phyloP scores from a whole-genome alignment of 2,888 invertebrate genomes.

The Ariolimax columbianus region DNA sequence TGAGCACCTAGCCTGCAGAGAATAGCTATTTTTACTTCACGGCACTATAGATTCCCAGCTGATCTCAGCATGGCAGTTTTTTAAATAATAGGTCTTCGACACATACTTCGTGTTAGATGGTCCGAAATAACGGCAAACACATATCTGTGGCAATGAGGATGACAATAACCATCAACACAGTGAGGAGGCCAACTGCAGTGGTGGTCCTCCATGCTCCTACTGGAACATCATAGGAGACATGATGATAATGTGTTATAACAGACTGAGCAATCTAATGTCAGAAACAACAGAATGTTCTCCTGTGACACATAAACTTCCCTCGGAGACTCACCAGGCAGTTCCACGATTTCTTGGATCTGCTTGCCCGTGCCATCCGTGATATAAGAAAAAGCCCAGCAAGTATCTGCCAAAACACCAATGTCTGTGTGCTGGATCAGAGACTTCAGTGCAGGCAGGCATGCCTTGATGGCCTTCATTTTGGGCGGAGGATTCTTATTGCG shows the following conservation, averaged over 20 bases:
- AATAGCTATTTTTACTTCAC: no score
- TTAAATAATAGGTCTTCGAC: no score
- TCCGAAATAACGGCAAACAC: no score
- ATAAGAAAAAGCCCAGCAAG: constrained; percentile 96
- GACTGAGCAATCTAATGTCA: not conserved
- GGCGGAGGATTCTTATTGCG: constrained; percentile 96
- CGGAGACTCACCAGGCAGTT: constrained; percentile 64
- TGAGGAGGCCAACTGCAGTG: no score
- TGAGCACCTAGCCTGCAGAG: no score
- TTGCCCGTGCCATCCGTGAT: constrained; percentile 94
- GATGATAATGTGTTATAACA: not conserved
- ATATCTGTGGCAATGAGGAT: no score
- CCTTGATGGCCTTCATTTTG: constrained; percentile 86
- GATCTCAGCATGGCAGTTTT: no score
- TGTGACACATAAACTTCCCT: not conserved
- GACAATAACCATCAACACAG: no score
- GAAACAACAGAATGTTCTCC: not conserved
- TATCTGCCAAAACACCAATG: constrained; percentile 89
- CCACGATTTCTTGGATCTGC: constrained; percentile 85
- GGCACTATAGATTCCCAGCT: no score
- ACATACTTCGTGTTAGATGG: no score
- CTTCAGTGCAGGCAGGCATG: constrained; percentile 87
- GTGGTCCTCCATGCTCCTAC: no score
- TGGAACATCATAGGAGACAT: no score
- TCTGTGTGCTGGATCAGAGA: constrained; percentile 86